Evolutionary conservation across 2,113 vertebrate species (phyloP).

Genomic region (Dendrocopos noguchii): DNA sequence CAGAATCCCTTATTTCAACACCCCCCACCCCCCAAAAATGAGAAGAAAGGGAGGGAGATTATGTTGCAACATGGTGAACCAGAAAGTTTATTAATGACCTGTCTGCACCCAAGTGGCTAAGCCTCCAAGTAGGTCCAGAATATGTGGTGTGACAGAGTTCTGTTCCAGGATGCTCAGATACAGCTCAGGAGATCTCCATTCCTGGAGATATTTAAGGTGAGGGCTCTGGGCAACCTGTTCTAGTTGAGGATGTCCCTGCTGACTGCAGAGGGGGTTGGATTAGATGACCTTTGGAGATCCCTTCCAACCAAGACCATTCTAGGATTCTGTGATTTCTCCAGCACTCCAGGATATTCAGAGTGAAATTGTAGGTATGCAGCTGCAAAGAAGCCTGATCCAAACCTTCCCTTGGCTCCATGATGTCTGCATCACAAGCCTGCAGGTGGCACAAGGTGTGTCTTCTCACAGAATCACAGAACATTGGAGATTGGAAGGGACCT

Average conservation of each 20-base stretch:
- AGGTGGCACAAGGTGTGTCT: not conserved
- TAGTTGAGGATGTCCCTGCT: too few species aligned
- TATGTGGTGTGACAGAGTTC: accelerated
- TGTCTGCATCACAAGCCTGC: not conserved
- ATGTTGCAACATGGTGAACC: not conserved
- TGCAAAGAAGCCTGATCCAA: not conserved
- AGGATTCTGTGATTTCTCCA: not conserved
- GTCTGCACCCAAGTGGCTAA: not conserved
- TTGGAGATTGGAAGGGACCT: too few species aligned
- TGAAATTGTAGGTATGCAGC: not conserved
- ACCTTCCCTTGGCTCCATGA: not conserved
- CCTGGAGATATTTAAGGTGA: too few species aligned
- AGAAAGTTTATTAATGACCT: not conserved
- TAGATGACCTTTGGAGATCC: too few species aligned
- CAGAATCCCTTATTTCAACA: not conserved
- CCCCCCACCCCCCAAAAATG: too few species aligned
- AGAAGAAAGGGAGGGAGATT: accelerated
- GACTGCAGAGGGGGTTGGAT: too few species aligned
- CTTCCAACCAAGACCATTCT: too few species aligned
- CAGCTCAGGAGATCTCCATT: not conserved
- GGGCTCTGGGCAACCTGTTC: too few species aligned
- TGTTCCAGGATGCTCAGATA: not conserved
- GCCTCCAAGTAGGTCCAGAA: not conserved
- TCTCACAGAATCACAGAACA: not conserved
- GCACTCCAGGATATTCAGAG: not conserved